phyloP scores from a whole-genome alignment of 2,888 invertebrate genomes.

The Drosophila anceps region DNA sequence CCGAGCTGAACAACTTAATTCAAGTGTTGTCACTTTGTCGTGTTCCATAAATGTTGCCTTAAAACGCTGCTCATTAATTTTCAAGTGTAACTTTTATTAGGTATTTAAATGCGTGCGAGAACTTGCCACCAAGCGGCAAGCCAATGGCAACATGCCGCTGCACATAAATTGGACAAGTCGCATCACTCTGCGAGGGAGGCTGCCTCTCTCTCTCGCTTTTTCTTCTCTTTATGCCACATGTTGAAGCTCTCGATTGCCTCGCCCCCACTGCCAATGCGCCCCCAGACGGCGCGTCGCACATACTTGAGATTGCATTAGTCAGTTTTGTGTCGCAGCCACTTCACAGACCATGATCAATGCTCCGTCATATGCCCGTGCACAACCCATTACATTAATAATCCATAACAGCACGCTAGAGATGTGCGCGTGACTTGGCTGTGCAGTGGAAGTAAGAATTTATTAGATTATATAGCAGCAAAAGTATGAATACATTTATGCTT shows the following conservation, averaged over 20 bases:
- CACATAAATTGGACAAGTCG: constrained; percentile 71
- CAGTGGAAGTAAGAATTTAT: neutral
- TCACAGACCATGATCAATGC: constrained; percentile 75
- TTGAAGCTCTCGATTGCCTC: constrained; percentile 50
- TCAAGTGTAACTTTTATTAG: constrained; percentile 84
- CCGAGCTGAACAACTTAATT: constrained; percentile 79
- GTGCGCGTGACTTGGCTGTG: constrained; percentile 7
- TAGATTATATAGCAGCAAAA: neutral
- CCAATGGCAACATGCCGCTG: constrained; percentile 79
- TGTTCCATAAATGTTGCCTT: constrained; percentile 79
- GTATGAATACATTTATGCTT: neutral
- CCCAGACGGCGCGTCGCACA: constrained; percentile 60
- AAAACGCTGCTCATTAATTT: constrained; percentile 84
- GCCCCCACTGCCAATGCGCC: constrained; percentile 7
- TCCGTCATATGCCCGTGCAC: constrained; percentile 69
- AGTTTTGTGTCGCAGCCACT: constrained; percentile 65
- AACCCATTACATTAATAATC: constrained; percentile 83
- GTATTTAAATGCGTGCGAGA: constrained; percentile 81
- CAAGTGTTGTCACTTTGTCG: constrained; percentile 83
- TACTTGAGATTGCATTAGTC: constrained; percentile 81
- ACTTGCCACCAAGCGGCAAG: constrained; percentile 73
- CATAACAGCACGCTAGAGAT: constrained; percentile 45
- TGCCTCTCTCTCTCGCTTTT: constrained; percentile 28
- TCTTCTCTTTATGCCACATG: constrained; percentile 65
- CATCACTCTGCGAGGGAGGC: constrained; percentile 38